A percentile compares a stretch with the other conserved stretches of the same genome.
These are phyloP conservation scores for Andrena chrysosceles DNA, from an alignment of 2,888 invertebrate genomes.

Conservation along the genomic window DNA sequence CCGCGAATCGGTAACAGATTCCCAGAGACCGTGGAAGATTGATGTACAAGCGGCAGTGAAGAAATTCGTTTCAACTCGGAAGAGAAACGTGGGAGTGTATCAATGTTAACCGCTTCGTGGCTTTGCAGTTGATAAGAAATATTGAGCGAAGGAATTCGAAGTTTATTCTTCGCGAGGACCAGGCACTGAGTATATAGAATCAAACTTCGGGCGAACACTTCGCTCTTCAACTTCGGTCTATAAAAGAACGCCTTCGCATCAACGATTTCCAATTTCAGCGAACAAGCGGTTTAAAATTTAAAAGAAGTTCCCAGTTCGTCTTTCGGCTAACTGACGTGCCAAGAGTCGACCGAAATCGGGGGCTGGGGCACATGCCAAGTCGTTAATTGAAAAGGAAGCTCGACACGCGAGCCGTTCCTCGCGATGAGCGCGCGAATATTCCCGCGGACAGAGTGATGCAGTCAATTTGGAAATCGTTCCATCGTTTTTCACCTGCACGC, in stretches of 20 bases:
- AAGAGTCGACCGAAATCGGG: neutral
- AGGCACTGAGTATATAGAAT: neutral
- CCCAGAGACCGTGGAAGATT: too few species aligned
- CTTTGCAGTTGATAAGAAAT: too few species aligned
- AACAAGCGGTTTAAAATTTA: neutral
- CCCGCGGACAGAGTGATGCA: too few species aligned
- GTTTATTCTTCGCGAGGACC: too few species aligned
- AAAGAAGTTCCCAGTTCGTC: neutral
- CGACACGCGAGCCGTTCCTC: constrained; percentile 16
- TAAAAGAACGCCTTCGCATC: neutral
- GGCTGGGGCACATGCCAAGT: neutral
- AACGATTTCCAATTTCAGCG: neutral
- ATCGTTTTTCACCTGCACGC: neutral
- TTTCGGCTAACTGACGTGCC: neutral
- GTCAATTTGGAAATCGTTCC: neutral
- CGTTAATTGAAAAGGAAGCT: constrained; percentile 25
- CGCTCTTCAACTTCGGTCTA: neutral
- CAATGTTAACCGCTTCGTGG: too few species aligned
- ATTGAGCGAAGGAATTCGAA: too few species aligned
- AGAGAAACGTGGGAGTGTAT: neutral
- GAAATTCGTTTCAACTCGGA: neutral
- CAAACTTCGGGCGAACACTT: neutral
- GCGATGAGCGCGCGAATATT: neutral
- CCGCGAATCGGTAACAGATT: neutral
- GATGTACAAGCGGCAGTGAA: neutral